Evolutionary conservation across 2,113 vertebrate genomes (phyloP).

Genomic region (Dasypus novemcinctus): DNA sequence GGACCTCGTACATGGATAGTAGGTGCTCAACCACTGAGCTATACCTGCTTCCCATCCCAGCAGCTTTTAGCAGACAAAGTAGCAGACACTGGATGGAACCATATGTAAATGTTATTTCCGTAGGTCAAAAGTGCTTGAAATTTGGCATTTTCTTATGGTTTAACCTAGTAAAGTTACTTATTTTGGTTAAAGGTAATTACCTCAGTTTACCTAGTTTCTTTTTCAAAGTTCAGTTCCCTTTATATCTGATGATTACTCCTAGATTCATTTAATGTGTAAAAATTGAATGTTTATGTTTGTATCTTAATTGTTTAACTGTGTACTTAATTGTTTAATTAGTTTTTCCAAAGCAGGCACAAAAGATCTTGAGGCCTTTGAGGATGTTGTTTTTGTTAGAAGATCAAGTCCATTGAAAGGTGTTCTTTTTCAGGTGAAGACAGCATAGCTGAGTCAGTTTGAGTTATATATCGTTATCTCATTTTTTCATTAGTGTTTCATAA

Average conservation of each 20-base stretch:
- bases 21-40: no score
- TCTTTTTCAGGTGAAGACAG: not conserved
- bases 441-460: not conserved
- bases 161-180: not conserved
- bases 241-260: not conserved
- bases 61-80: no score
- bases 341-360: not conserved
- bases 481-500: not conserved
- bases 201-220: not conserved
- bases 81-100: not conserved
- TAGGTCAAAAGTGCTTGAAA: not conserved
- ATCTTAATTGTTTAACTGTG: not conserved
- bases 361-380: not conserved
- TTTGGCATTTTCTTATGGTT: not conserved
- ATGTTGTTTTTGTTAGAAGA: not conserved
- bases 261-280: slow-evolving; percentile 14
- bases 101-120: not conserved
- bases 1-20: no score
- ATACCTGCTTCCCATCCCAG: no score
- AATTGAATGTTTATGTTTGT: not conserved
- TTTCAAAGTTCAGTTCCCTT: not conserved
- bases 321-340: not conserved
- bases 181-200: not conserved
- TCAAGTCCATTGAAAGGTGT: not conserved
- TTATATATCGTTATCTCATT: not conserved